A percentile compares a stretch with the other conserved stretches of the same genome.
Evolutionary conservation across 2,113 vertebrate genomes (phyloP).

Genomic region (Penelope pileata): DNA sequence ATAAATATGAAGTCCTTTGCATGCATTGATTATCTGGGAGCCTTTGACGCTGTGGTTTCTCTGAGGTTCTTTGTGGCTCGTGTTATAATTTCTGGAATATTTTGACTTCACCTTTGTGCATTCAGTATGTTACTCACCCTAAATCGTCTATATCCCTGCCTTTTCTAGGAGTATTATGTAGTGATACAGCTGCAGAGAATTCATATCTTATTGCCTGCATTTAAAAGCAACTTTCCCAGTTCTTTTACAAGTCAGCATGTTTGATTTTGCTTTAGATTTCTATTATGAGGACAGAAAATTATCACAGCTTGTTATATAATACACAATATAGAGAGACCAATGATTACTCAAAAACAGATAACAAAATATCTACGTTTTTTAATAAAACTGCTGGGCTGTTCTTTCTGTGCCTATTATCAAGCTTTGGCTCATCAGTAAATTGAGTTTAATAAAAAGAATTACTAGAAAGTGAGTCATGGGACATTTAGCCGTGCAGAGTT

Average conservation of each 20-base stretch:
- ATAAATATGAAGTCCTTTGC: background rate
- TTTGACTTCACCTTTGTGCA: background rate
- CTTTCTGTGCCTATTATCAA: background rate
- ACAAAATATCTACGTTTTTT: background rate
- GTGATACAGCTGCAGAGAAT: background rate
- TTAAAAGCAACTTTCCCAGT: background rate
- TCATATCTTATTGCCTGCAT: background rate
- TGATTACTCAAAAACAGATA: background rate
- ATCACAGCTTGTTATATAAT: background rate
- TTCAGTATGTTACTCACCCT: background rate
- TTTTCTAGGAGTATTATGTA: background rate
- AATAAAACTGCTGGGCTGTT: background rate
- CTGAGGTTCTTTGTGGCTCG: background rate
- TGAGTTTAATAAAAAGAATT: background rate
- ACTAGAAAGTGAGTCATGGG: background rate
- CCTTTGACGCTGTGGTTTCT: background rate
- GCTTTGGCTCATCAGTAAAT: background rate
- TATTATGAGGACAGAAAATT: background rate
- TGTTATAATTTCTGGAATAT: background rate
- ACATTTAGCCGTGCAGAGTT: background rate
- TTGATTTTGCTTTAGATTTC: slow-evolving; percentile 3
- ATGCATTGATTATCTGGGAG: background rate
- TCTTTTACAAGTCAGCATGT: background rate
- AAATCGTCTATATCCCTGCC: background rate
- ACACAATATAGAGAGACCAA: background rate